Evolutionary conservation across 2,797 vertebrate genomes (phyloP).

Genomic region (Bufotes viridis): DNA sequence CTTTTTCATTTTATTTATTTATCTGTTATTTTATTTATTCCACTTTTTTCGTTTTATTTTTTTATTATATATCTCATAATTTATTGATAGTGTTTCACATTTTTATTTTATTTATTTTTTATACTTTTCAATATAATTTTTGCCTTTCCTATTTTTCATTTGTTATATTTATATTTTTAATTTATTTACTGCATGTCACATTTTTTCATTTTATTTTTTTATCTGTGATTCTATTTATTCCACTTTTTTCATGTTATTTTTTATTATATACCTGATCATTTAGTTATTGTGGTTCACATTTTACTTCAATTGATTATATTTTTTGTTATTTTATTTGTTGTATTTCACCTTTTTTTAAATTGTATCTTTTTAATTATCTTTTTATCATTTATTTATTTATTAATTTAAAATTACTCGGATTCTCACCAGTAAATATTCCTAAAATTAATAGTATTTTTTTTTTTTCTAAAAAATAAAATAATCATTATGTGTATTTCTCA

Average conservation of each 20-base stretch:
- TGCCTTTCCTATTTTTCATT: neutral
- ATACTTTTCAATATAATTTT: neutral
- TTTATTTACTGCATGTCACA: no score
- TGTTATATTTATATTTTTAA: neutral
- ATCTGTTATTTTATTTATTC: no score
- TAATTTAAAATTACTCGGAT: neutral
- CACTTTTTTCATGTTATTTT: neutral
- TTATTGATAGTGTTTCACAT: no score
- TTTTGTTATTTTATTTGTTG: neutral
- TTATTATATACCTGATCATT: neutral
- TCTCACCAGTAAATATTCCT: neutral
- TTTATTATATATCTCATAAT: neutral
- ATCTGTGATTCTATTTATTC: no score
- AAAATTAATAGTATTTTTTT: neutral
- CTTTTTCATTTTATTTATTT: no score
- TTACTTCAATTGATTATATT: no score
- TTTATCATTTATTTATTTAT: neutral
- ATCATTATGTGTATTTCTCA: neutral
- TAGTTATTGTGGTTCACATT: no score
- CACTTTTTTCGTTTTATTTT: neutral
- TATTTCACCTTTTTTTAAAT: neutral
- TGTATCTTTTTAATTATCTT: no score
- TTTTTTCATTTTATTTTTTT: no score
- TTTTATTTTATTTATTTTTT: no score
- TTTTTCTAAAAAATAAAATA: neutral